Evolutionary conservation across 2,888 invertebrate genomes (phyloP), one percentile per base, ranked within the genome.

Genomic region (Pristionchus arcanus): DNA sequence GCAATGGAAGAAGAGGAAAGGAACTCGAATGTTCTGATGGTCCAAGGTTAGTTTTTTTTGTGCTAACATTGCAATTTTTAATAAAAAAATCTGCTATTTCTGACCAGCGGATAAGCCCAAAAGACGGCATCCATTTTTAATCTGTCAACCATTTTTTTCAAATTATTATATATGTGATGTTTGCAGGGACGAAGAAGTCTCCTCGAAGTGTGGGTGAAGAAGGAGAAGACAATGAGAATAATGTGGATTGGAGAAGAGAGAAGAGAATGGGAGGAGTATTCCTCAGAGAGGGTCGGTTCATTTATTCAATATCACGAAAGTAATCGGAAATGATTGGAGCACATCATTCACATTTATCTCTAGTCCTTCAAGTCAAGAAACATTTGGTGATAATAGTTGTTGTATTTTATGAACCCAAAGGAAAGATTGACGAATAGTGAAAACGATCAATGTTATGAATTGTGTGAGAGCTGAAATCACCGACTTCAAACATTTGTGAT

Each of bases 211-310:
- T 31, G 31, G 31, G 34, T 3, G 81, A 34, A 11, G 37, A 37
- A 37, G 63, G 37, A n/a, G 87, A 87, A 71, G 87, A 87, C 68
- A 53, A 34, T 28, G 87, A 87, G 87, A 87, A 87, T 49, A 87
- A 87, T 53, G 71, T 87, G 31, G 71, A 87, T 42, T 87, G 87
- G 87, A 71, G 87, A 28, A 66, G 21, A 25, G 86, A 66, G 63
- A 71, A 87, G 87, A 68, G 71, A 49, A 87, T 71, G 71, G 86
- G 86, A 63, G 66, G 63, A 37, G 66, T 86, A 4, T 86, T 66
- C 28, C 28, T 66, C 86, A 86, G 37, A 66, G 63, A 86, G 16
- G 86, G 86, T 63, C 13, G 25, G 86, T 85, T 19, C 19, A 25
- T 68, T 68, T 15, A 68, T 28, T 25, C 25, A 68, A 15, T 1